phyloP scores from a whole-genome alignment of 2,888 invertebrate species.

The Sminthurinus aureus region DNA sequence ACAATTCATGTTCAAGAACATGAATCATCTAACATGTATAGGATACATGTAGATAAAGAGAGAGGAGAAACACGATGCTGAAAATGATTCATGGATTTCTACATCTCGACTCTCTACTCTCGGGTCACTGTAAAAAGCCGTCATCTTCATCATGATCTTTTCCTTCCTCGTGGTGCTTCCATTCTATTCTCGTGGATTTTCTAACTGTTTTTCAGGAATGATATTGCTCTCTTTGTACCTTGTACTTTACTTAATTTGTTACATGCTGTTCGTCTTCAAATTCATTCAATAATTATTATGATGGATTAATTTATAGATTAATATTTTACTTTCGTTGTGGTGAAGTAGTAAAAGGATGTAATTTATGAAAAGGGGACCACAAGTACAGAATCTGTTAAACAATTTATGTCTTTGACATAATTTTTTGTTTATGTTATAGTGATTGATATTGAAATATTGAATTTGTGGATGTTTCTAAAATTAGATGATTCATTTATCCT shows the following conservation, averaged over 20 bases:
- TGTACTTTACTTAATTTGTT: background rate
- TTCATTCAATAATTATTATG: background rate
- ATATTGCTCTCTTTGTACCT: background rate
- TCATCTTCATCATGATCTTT: background rate
- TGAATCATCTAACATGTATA: background rate
- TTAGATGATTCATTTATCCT: too few species aligned
- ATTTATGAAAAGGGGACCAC: too few species aligned
- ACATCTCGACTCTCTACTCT: background rate
- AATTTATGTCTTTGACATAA: too few species aligned
- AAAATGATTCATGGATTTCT: slow-evolving; percentile 26
- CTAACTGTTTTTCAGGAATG: background rate
- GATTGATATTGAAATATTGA: too few species aligned
- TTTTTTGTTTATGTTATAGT: too few species aligned
- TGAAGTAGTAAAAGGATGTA: too few species aligned
- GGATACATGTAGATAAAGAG: background rate
- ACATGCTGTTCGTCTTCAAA: background rate
- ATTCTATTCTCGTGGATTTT: slow-evolving; percentile 2
- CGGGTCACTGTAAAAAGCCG: background rate
- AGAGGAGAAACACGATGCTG: background rate
- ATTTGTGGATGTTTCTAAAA: too few species aligned
- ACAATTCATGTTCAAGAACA: too few species aligned
- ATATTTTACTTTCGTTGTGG: too few species aligned
- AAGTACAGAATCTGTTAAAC: too few species aligned
- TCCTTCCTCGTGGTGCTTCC: too few species aligned
- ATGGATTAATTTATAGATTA: too few species aligned